Evolutionary conservation across 2,888 invertebrate species (phyloP), one percentile per base, ranked within the genome.

Genomic region (Drosophila mercatorum): DNA sequence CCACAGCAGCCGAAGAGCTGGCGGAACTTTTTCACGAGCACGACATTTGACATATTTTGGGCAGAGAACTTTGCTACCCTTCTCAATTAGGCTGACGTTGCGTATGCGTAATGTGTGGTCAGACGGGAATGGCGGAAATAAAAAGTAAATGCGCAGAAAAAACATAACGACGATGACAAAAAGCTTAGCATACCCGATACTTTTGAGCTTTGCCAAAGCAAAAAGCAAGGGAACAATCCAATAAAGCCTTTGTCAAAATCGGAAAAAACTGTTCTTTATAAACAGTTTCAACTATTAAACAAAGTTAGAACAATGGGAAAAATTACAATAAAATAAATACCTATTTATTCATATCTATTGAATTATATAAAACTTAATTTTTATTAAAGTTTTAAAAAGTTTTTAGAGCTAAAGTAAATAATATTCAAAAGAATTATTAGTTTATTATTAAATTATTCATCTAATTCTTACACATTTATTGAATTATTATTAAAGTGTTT

Each of bases 81-180:
- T 86, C 85, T 89, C 86, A 86, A 89, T 89, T 86, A 78, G 74
- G 87, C 81, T 88, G 84, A 84, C 84, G 81, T 67, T 78, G 84
- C 87, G 83, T 83, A 84, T 86, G 79, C 87, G 72, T 83, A 71
- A 83, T 88, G 70, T 72, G 67, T 61, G 81, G 69, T 75, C 65
- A 68, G 59, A 46, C n/a, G 46, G 26, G 34, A 43, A 28, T 44
- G 46, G 36, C 34, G 38, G 44, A 51, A 44, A 71, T 53, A 59
- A 57, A 59, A 68, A 70, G 70, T 34, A 68, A 71, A 71, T 77
- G 60, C 62, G 67, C 46, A 46, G 34, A 34, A 64, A 70, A 78
- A 78, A 67, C 47, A 53, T 34, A 68, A 87, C 62, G 67, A 69
- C 65, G 72, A 66, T 60, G 67, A 72, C 67, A 80, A 83, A 82